Base-by-base conservation (phyloP, 2,888 invertebrate genomes). In the Plusia festucae region DNA sequence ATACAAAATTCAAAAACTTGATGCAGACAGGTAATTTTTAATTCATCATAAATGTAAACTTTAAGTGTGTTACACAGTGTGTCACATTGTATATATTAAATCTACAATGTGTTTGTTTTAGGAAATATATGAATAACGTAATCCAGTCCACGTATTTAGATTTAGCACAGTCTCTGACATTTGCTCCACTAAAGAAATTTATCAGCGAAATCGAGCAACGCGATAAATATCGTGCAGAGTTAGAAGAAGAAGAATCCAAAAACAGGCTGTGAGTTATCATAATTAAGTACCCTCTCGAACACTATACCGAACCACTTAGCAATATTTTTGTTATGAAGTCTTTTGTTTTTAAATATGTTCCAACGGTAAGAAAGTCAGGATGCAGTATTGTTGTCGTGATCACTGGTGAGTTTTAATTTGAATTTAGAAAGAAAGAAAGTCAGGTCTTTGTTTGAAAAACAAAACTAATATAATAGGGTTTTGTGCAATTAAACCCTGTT, bases 1-100 rank as follows among this genome's bases (percentile, higher is more conserved):
- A 46, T 90, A 92, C 58, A 91, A 91, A 68, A 71, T 93, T 18
- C 82, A 85, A 27, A 93, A 93, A 72, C 72, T 93, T 7, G 84
- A 86, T 20, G 75, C 80, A 15, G 93, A 93, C 69, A 90, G 92
- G 93, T 92, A 56, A 52, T 46, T 16, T 18, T 22, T 18, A 13
- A 15, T 22, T 15, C 11, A 9, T 32, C 13, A 5, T 18, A 52
- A 0, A 2, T 22, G 13, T 15, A 2, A 9, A 18, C 6, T 2
- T 9, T 13, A 9, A 4, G 4, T 4, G 27, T 8, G 5, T n/a
- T 20, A n/a, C 8, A 27, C 27, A 53, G n/a, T 0, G 27, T 13
- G 7, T 2, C 27, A 52, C 5, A 9, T 30, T 30, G 15, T 27
- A 15, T 24, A 0, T 11, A 11, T 16, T 20, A 13, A 18, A 5